phyloP scores from a whole-genome alignment of 2,113 vertebrate genomes.

The Anser cygnoides region DNA sequence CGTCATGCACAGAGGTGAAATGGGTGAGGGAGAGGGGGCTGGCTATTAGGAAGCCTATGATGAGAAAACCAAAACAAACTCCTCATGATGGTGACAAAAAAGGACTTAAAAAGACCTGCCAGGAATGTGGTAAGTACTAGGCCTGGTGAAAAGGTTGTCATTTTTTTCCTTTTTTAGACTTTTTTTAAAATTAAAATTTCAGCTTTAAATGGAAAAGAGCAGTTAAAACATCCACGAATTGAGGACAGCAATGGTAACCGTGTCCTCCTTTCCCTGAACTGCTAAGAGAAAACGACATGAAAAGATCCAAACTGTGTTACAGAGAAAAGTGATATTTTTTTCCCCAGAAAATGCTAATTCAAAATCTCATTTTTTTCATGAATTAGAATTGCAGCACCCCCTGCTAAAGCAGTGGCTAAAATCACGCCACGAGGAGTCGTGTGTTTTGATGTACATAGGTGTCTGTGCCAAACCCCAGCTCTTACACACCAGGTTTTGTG shows the following conservation, averaged over 20 bases:
- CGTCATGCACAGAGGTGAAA: not conserved
- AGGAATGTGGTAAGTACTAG: not conserved
- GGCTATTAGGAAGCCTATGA: not conserved
- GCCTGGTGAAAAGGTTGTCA: not conserved
- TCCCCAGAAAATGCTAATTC: not conserved
- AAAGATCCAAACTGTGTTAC: not conserved
- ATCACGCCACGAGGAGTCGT: accelerated
- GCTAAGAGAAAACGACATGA: not conserved
- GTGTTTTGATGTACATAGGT: not conserved
- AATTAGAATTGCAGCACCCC: not conserved
- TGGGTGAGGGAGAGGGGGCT: not conserved
- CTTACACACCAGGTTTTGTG: not conserved
- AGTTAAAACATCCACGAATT: not conserved
- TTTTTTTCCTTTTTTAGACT: not conserved
- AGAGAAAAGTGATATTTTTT: not conserved
- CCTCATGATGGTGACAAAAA: not conserved
- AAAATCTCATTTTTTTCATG: not conserved
- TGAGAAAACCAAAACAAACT: constrained; percentile 5
- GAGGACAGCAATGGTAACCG: not conserved
- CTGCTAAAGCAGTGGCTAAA: not conserved
- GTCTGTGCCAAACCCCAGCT: not conserved
- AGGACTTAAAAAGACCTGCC: not conserved
- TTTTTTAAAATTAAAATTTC: not conserved
- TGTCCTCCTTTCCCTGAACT: not conserved
- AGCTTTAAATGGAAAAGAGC: not conserved